Percentiles rank a stretch among this genome's conserved stretches.
phyloP scores from a whole-genome alignment of 2,113 vertebrate species.

The Cathartes aura region DNA sequence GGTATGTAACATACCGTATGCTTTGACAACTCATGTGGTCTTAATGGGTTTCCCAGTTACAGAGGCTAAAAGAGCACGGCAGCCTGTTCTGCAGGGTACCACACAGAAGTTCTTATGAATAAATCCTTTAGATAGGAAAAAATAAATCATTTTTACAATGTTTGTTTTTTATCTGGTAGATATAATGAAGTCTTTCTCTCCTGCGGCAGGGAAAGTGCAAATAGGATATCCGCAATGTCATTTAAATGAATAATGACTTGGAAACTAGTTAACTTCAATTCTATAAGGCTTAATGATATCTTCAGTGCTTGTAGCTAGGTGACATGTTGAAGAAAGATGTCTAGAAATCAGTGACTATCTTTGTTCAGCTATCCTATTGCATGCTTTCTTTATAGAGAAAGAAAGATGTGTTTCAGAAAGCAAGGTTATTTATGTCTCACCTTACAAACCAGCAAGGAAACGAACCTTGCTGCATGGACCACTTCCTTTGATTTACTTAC shows the following conservation, averaged over 20 bases:
- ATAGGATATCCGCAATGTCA: neutral
- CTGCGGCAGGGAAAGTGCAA: neutral
- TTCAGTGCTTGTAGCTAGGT: neutral
- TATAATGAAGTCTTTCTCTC: slow-evolving; percentile 59
- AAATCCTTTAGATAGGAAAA: slow-evolving; percentile 55
- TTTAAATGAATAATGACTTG: slow-evolving; percentile 27
- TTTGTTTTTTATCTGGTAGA: slow-evolving; percentile 49
- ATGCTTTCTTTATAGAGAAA: neutral
- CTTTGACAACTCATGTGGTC: slow-evolving; percentile 65
- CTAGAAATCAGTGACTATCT: neutral
- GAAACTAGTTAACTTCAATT: neutral
- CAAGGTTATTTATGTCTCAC: neutral
- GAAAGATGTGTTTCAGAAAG: neutral
- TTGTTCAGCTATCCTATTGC: neutral
- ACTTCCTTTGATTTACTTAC: neutral
- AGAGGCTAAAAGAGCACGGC: slow-evolving; percentile 47
- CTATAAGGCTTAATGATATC: neutral
- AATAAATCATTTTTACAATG: slow-evolving; percentile 41
- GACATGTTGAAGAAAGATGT: neutral
- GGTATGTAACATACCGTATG: neutral
- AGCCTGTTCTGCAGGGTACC: slow-evolving; percentile 22
- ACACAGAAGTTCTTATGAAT: slow-evolving; percentile 35
- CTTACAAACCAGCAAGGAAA: neutral
- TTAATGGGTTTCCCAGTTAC: slow-evolving; percentile 60
- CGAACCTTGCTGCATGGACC: neutral